Evolutionary conservation across 2,888 invertebrate genomes (phyloP).

Genomic region (Agrenia bidenticulata): DNA sequence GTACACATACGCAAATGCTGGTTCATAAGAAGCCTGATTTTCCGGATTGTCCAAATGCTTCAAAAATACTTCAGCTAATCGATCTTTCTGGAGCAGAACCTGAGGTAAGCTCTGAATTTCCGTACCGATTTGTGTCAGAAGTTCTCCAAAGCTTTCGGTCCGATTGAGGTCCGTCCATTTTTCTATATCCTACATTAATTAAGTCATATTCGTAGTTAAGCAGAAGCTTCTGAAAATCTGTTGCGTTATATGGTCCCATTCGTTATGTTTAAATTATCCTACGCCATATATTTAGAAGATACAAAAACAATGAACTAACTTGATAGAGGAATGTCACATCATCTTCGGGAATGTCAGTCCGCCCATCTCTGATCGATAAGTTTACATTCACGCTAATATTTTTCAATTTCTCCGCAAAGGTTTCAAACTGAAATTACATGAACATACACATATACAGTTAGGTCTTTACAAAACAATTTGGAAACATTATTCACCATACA

Average conservation of each 20-base stretch:
- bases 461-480: no score
- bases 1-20: constrained; percentile 41
- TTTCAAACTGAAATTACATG: constrained; percentile 80
- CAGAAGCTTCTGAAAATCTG: no score
- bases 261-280: no score
- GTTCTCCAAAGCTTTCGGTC: constrained; percentile 75
- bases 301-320: constrained; percentile 18
- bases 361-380: constrained; percentile 76
- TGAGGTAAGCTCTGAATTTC: constrained; percentile 78
- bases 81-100: constrained; percentile 75
- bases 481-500: no score
- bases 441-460: no score
- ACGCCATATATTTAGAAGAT: not conserved
- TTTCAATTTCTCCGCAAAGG: constrained; percentile 82
- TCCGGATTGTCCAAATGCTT: constrained; percentile 64
- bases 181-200: constrained; percentile 74
- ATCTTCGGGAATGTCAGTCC: constrained; percentile 64
- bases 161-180: constrained; percentile 90
- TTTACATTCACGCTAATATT: constrained; percentile 84
- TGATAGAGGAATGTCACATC: constrained; percentile 72
- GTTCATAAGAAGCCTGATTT: constrained; percentile 39
- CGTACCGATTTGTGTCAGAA: constrained; percentile 72
- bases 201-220: no score
- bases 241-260: no score
- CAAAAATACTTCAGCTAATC: constrained; percentile 70